Conservation (phyloP, 2,797 vertebrate genomes). For the Emys orbicularis region DNA sequence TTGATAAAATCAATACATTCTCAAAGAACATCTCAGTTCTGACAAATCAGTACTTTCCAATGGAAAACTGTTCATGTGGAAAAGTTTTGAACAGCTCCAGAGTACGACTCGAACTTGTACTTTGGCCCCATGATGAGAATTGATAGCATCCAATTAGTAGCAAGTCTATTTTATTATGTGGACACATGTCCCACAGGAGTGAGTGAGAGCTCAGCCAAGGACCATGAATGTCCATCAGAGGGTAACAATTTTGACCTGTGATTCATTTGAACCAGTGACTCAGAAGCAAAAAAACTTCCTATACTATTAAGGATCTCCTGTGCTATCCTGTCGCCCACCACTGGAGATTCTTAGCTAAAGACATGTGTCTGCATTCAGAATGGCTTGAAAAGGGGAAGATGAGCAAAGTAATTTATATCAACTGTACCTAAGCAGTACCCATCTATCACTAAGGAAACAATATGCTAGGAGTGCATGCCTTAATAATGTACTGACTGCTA, state of each 20-base stretch:
- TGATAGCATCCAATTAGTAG: not conserved
- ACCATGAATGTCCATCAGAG: not conserved
- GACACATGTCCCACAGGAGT: not conserved
- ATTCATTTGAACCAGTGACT: not conserved
- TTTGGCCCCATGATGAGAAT: not conserved
- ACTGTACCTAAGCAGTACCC: not conserved
- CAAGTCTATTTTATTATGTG: not conserved
- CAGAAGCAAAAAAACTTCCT: not conserved
- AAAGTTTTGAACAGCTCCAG: not conserved
- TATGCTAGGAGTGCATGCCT: accelerated
- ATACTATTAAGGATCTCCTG: conserved; percentile 22
- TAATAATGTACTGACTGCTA: not conserved
- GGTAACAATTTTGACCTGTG: not conserved
- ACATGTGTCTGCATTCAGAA: not conserved
- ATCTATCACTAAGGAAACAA: not conserved
- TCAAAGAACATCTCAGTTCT: not conserved
- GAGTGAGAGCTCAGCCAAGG: not conserved
- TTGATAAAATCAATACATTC: not conserved
- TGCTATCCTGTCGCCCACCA: not conserved
- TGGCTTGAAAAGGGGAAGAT: not conserved
- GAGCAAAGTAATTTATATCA: not conserved
- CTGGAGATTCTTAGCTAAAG: conserved; percentile 40
- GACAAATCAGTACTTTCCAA: not conserved
- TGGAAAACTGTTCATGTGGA: accelerated
- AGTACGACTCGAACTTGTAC: not conserved